These are phyloP conservation scores for Odocoileus hemionus DNA, from an alignment of 2,113 vertebrate genomes.

Conservation along the genomic window DNA sequence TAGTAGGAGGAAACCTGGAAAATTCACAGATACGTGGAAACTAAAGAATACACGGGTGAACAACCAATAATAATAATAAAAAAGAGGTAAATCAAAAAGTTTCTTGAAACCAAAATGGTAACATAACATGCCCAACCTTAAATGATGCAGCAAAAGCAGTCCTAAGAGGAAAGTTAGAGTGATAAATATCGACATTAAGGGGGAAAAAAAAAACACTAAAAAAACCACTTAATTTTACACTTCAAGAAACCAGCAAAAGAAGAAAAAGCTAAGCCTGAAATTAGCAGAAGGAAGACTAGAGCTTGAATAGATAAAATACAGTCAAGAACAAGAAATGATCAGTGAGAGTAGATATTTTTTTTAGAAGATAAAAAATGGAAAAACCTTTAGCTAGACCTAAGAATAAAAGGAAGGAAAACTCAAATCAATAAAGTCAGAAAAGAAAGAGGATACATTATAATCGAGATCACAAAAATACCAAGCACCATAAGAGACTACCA, in stretches of 20 bases:
- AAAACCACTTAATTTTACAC: not conserved
- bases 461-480: not conserved
- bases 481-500: not conserved
- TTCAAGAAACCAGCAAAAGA: not conserved
- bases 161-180: not conserved
- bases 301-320: not conserved
- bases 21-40: not conserved
- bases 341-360: not conserved
- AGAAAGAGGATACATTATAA: not conserved
- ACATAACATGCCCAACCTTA: not conserved
- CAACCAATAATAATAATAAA: not conserved
- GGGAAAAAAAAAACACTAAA: not conserved
- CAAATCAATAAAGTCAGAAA: not conserved
- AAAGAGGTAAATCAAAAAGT: not conserved
- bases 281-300: not conserved
- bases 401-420: not conserved
- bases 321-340: not conserved
- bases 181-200: not conserved
- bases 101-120: not conserved
- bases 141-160: not conserved
- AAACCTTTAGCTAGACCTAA: not conserved
- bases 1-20: not conserved
- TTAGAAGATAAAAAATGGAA: not conserved
- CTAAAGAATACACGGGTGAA: not conserved
- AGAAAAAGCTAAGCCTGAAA: not conserved